Percentiles rank a stretch among this genome's conserved stretches.
Conservation (phyloP, 2,113 vertebrate species). For the Sterrhoptilus dennistouni region DNA sequence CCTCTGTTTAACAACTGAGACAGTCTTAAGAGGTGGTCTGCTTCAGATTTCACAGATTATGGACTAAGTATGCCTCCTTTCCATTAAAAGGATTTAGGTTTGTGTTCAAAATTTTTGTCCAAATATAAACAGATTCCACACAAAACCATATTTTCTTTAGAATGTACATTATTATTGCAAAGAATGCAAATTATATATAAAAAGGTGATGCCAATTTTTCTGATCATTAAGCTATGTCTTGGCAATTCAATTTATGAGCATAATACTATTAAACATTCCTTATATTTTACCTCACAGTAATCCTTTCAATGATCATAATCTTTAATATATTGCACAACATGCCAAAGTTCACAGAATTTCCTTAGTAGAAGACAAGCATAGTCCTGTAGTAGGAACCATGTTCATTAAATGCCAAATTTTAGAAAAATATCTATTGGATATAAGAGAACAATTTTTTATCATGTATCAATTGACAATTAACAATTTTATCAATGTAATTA, state of each 20-base stretch:
- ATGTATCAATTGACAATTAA: not conserved
- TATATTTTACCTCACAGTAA: not conserved
- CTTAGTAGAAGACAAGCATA: not conserved
- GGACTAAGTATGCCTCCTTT: not conserved
- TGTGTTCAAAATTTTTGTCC: not conserved
- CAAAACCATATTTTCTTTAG: not conserved
- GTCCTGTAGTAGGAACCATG: not conserved
- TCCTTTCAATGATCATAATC: not conserved
- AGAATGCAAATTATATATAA: not conserved
- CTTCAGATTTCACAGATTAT: not conserved
- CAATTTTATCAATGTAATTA: not conserved
- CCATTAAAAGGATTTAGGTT: not conserved
- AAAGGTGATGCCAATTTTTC: not conserved
- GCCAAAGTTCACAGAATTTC: not conserved
- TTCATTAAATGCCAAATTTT: not conserved
- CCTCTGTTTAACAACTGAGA: not conserved
- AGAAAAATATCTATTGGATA: not conserved
- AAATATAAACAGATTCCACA: not conserved
- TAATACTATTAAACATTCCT: not conserved
- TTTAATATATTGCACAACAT: not conserved
- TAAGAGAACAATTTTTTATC: rapidly evolving
- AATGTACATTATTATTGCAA: not conserved
- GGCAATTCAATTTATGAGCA: not conserved
- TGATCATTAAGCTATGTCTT: not conserved
- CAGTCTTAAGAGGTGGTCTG: not conserved